Evolutionary conservation across 2,113 vertebrate genomes (phyloP), one percentile per base, ranked within the genome.

Genomic region (Menura novaehollandiae): DNA sequence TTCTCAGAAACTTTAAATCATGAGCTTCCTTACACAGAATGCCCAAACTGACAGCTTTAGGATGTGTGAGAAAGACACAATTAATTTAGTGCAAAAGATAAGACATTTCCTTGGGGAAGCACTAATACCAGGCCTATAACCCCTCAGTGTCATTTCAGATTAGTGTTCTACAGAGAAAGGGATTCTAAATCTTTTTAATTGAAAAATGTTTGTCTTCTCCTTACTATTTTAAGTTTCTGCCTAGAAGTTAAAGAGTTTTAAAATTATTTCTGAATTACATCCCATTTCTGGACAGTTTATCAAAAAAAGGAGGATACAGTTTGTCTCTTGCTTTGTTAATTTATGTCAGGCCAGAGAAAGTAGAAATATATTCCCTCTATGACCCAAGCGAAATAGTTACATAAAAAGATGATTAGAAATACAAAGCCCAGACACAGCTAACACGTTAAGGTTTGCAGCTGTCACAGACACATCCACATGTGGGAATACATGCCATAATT

Each of bases 161-260:
- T 90, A 96, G 73, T 43, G 22, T 85, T 78, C 58, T 87, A 66
- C 41, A 55, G 53, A 76, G 74, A 89, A 91, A 67, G 32, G 72
- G 59, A 88, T 95, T 82, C 73, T 77, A 90, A 96, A 95, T 93
- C 76, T 88, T 90, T 74, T 84, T 88, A 96, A 94, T 94, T 91
- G 67, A 94, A 94, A 92, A 86, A 83, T 83, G 87, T 91, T 89
- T 95, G 69, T 86, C 82, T 93, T 86, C 85, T 74, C 41, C 67
- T 62, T 77, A 55, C 47, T 87, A 80, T 89, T 85, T 59, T 87
- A 91, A 66, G 58, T 62, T 95, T 83, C 73, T 93, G 85, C 75
- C 84, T 82, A 84, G 77, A 91, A 75, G 80, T 85, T 75, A 88
- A 88, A 51, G 33, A 80, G 71, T 71, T 79, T 79, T 76, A 5